These are phyloP conservation scores for Guaruba guarouba DNA, from an alignment of 2,113 vertebrate species.

Conservation along the genomic window DNA sequence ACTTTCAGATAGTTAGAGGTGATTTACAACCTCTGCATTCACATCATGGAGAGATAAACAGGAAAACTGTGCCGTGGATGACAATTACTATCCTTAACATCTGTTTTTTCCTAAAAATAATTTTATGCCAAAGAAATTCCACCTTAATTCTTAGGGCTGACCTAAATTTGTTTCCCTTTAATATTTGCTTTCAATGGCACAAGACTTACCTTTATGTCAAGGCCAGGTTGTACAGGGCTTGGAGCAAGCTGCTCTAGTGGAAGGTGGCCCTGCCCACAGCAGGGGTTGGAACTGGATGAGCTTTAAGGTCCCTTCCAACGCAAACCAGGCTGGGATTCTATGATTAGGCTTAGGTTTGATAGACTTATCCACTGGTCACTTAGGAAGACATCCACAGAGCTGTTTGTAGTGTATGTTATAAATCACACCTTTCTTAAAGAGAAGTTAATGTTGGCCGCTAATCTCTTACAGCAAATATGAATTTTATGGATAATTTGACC, in stretches of 20 bases:
- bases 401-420: rapidly evolving
- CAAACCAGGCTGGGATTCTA: background rate
- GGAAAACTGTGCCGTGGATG: background rate
- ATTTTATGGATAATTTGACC: background rate
- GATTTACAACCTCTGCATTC: conserved; percentile 12
- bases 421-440: background rate
- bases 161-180: background rate
- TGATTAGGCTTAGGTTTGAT: rapidly evolving
- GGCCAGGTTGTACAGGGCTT: background rate
- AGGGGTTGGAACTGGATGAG: background rate
- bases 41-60: background rate
- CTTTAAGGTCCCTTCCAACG: background rate
- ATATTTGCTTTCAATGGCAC: background rate
- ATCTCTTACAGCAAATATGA: background rate
- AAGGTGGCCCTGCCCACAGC: background rate
- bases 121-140: background rate
- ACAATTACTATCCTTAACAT: background rate
- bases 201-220: background rate
- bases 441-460: background rate
- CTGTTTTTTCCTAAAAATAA: background rate
- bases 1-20: conserved; percentile 28
- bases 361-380: rapidly evolving
- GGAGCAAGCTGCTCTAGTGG: background rate
- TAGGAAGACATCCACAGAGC: background rate
- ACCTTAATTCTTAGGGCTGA: background rate